Percentiles rank a stretch among this genome's conserved stretches.
These are phyloP conservation scores for Cyanoramphus novaezelandiae DNA, from an alignment of 2,113 vertebrate species.

Conservation along the genomic window DNA sequence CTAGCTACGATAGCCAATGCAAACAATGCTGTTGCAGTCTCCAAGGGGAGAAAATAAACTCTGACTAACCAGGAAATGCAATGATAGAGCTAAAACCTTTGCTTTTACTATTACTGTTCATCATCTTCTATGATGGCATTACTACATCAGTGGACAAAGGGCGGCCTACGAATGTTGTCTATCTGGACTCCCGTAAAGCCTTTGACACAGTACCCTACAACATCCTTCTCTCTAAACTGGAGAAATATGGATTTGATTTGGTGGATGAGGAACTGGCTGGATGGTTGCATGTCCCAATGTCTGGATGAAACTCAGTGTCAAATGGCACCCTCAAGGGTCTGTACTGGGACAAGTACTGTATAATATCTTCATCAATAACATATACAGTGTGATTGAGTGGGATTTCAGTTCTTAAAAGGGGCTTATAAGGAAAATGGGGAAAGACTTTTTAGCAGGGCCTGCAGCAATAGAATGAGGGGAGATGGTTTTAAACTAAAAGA, in stretches of 20 bases:
- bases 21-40: background rate
- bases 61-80: background rate
- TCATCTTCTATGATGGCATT: background rate
- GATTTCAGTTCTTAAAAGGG: background rate
- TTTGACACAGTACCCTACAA: background rate
- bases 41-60: background rate
- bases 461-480: background rate
- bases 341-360: background rate
- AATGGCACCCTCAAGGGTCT: background rate
- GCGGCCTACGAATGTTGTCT: rapidly evolving
- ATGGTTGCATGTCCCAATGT: background rate
- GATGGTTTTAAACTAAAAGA: background rate
- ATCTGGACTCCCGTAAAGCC: background rate
- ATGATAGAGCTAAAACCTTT: background rate
- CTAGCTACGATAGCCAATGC: background rate
- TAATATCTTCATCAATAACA: background rate
- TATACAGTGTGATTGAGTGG: background rate
- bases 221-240: background rate
- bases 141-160: background rate
- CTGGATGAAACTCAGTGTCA: background rate
- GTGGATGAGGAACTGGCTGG: background rate
- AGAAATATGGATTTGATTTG: background rate
- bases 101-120: background rate
- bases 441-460: background rate
- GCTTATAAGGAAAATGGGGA: background rate